Percentiles rank a stretch among this genome's conserved stretches.
Evolutionary conservation across 2,888 invertebrate species (phyloP).

Genomic region (Ganaspis brasiliensis): DNA sequence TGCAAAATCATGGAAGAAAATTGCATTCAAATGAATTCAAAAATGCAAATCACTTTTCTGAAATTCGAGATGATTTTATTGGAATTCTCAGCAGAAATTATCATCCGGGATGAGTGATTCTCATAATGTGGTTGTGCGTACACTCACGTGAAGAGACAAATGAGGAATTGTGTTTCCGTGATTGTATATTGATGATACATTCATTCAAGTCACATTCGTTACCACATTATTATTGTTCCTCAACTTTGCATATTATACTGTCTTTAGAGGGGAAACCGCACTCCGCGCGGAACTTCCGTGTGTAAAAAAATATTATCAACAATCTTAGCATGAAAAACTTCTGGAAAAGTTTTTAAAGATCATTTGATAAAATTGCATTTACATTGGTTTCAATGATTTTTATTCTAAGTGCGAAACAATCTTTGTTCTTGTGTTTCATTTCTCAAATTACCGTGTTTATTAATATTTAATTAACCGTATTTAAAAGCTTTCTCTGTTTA

Average conservation of each 20-base stretch:
- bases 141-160: conserved; percentile 12
- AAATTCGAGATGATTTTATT: conserved; percentile 7
- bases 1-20: conserved; percentile 2
- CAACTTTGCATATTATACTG: conserved; percentile 29
- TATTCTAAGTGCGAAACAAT: no score
- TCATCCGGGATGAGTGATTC: conserved; percentile 28
- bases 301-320: conserved; percentile 5
- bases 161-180: conserved; percentile 26
- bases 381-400: no score
- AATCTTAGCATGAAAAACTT: background rate
- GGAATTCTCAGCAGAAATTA: conserved; percentile 15
- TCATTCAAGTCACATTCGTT: conserved; percentile 34
- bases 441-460: no score
- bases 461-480: no score
- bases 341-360: conserved; percentile 2
- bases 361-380: no score
- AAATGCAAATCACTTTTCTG: conserved; percentile 27
- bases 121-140: conserved; percentile 8
- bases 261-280: conserved; percentile 13
- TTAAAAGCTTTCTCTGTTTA: no score
- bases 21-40: conserved; percentile 15
- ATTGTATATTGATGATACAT: conserved; percentile 22
- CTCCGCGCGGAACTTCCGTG: background rate
- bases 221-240: conserved; percentile 34
- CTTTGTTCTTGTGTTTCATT: no score